These are phyloP conservation scores for Notospermus geniculatus DNA, from an alignment of 1,140 invertebrate genomes.

Conservation along the genomic window DNA sequence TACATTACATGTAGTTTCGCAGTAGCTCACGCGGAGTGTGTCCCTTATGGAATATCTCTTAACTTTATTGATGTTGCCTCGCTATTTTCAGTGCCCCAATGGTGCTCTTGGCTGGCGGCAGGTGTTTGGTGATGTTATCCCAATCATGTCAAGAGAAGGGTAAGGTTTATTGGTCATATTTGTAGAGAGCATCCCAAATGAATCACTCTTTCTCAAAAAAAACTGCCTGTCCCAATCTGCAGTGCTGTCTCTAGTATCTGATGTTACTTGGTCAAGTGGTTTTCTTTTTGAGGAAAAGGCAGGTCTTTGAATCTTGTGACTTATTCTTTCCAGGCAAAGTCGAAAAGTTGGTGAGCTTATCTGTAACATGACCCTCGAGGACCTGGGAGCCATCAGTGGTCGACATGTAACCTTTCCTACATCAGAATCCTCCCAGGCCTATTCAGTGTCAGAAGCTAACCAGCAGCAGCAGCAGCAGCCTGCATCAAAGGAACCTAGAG, in stretches of 20 bases:
- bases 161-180: conserved; percentile 19
- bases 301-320: too few relatives aligned
- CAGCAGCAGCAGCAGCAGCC: conserved; percentile 15
- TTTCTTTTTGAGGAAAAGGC: too few relatives aligned
- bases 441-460: conserved; percentile 11
- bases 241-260: too few relatives aligned
- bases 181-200: too few relatives aligned
- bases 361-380: conserved; percentile 50
- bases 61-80: too few relatives aligned
- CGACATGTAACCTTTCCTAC: conserved; percentile 27
- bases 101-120: conserved; percentile 42
- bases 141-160: conserved; percentile 32
- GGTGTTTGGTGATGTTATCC: conserved; percentile 33
- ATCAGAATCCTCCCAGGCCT: conserved; percentile 14
- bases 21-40: too few relatives aligned
- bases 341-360: conserved; percentile 41
- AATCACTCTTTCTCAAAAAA: too few relatives aligned
- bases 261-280: too few relatives aligned
- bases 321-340: conserved; percentile 20
- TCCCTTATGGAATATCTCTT: too few relatives aligned
- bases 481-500: conserved; percentile 25
- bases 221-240: too few relatives aligned
- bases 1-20: too few relatives aligned
- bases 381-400: conserved; percentile 45
- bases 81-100: conserved; percentile 14